Conservation (phyloP, 2,113 vertebrate genomes). For the Apteryx mantelli region DNA sequence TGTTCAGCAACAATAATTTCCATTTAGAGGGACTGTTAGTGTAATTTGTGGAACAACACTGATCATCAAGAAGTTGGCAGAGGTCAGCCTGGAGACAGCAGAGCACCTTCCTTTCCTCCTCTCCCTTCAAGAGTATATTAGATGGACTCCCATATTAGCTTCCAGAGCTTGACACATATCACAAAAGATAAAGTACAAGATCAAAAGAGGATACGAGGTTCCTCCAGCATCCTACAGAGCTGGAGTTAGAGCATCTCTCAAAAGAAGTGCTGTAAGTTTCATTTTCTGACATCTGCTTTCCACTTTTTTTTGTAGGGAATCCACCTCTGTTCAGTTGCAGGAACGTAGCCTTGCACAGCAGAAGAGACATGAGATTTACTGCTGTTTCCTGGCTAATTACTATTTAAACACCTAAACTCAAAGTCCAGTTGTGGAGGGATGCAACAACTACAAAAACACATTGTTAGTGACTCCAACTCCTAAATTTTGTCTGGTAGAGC, state of each 20-base stretch:
- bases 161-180: neutral
- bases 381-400: neutral
- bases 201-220: neutral
- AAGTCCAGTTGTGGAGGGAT: neutral
- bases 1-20: neutral
- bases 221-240: neutral
- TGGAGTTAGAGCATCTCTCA: neutral
- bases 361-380: neutral
- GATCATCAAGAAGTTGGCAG: neutral
- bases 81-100: neutral
- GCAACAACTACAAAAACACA: neutral
- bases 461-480: neutral
- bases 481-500: neutral
- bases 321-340: neutral
- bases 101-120: neutral
- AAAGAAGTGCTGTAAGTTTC: neutral
- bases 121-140: neutral
- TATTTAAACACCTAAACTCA: neutral
- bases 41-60: neutral
- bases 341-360: neutral
- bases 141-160: neutral
- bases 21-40: neutral
- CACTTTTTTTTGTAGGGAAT: neutral
- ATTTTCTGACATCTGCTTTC: neutral
- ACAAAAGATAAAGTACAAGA: neutral